Evolutionary conservation across 2,113 vertebrate genomes (phyloP), one percentile per base, ranked within the genome.

Genomic region (Spea multiplicata): DNA sequence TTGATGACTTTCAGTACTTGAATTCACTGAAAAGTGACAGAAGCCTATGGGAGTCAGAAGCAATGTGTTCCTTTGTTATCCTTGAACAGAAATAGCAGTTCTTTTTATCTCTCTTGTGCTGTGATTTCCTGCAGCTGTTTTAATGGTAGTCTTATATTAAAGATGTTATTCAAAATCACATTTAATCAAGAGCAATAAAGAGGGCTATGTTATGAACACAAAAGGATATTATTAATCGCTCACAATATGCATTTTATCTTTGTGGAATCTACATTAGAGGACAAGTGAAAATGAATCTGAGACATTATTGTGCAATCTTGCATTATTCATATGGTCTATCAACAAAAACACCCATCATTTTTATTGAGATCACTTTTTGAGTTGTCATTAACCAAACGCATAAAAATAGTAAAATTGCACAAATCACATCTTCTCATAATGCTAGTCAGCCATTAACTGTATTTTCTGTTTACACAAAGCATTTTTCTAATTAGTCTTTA

Each of bases 1-100:
- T 87, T 86, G 85, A 87, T 90, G 86, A 87, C 87, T 78, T 64
- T 69, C 83, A 84, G 86, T 89, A 81, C 88, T 90, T 89, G 86
- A 85, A 93, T 84, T 89, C 85, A 84, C 67, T 90, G 86, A 91
- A 91, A 87, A 91, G 85, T 90, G 85, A 74, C 77, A 82, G 86
- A 89, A 92, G 81, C 86, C 86, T 87, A 50, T 89, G 89, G 85
- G 82, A 93, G 84, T 87, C 87, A 86, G 85, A 80, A 87, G 81
- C 69, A 84, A 65, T 83, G 66, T 61, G 3, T 85, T 85, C 16
- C 83, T 87, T 81, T 81, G 0, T 85, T 77, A 44, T 78, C 81
- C 74, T 81, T 78, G 82, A 87, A 81, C n/a, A 76, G 78, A 83
- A 86, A 88, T 79, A 73, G 77, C 50, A 73, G 16, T 53, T 17